Evolutionary conservation across 1,140 invertebrate species (phyloP).

Genomic region (Antheraea pernyi): DNA sequence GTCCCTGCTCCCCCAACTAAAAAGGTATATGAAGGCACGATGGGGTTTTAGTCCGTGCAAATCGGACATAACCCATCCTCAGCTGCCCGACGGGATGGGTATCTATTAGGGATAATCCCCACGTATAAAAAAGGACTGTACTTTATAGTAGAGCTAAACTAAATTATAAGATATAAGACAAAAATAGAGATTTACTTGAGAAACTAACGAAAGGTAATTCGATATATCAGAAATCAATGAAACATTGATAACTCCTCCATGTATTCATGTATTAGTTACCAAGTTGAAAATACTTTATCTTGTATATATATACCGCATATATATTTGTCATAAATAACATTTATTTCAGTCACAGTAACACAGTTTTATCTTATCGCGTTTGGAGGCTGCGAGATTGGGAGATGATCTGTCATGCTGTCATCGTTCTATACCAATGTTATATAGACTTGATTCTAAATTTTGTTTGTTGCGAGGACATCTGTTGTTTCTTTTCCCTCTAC

Average conservation of each 20-base stretch:
- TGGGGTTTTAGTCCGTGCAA: no score
- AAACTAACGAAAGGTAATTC: neutral
- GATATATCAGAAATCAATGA: neutral
- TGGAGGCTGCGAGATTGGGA: constrained; percentile 1
- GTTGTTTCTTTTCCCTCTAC: no score
- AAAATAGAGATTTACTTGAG: no score
- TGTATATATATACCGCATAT: neutral
- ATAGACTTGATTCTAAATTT: neutral
- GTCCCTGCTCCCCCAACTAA: no score
- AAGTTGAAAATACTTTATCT: neutral
- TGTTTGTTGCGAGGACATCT: neutral
- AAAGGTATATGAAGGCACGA: no score
- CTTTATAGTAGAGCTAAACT: no score
- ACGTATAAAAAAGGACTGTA: no score
- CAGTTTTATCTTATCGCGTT: neutral
- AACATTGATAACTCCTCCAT: neutral
- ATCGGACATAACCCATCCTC: no score
- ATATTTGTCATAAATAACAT: neutral
- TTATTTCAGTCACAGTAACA: neutral
- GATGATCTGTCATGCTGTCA: constrained; percentile 2
- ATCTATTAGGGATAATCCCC: no score
- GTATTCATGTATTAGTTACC: neutral
- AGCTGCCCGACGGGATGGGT: no score
- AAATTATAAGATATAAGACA: no score
- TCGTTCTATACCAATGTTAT: neutral